Base-by-base conservation (phyloP, 2,113 vertebrate species). In the Varanus salvator region DNA sequence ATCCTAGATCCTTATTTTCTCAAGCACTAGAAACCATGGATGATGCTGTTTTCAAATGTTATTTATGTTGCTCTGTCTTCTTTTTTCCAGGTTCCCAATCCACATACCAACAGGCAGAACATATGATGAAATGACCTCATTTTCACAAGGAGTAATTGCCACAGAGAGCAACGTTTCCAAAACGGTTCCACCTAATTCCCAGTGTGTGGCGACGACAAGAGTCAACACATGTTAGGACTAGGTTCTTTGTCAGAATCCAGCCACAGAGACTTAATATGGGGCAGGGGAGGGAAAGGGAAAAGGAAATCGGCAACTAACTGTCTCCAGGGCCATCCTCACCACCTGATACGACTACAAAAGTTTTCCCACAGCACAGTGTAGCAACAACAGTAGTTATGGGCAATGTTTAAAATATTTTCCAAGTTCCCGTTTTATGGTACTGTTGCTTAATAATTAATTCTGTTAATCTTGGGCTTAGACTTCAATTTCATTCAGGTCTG, bases 371-470 rank as follows among this genome's bases (percentile, higher is more conserved):
- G 78, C 50, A 64, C 72, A 87, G 2, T 34, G 60, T 27, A 90
- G 90, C 75, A 60, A 78, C 86, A 60, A 68, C 38, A 72, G 2
- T 48, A 64, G n/a, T 38, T 66, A 76, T 31, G 91, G 92, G 90
- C 14, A 90, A 66, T 23, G 52, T 64, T n/a, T 92, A 95, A 92
- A 80, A 86, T 84, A 90, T 15, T 80, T 88, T 60, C 72, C 52
- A 84, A 0, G 0, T 34, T 92, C 91, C 81, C 90, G 84, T 92
- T 87, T 80, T 76, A 83, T 68, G 48, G 31, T 66, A 75, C 64
- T 60, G 69, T 29, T 89, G 81, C 72, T 89, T 89, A 89, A 89
- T 84, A 84, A 84, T 89, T 84, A 77, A 76, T 68, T 84, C 54
- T 50, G 29, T 84, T 84, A 89, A 89, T 89, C 88, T 54, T 75